A percentile compares a stretch with the other conserved stretches of the same genome.
phyloP scores from a whole-genome alignment of 92 coral and sea anemone genomes.

The Micromussa lordhowensis region DNA sequence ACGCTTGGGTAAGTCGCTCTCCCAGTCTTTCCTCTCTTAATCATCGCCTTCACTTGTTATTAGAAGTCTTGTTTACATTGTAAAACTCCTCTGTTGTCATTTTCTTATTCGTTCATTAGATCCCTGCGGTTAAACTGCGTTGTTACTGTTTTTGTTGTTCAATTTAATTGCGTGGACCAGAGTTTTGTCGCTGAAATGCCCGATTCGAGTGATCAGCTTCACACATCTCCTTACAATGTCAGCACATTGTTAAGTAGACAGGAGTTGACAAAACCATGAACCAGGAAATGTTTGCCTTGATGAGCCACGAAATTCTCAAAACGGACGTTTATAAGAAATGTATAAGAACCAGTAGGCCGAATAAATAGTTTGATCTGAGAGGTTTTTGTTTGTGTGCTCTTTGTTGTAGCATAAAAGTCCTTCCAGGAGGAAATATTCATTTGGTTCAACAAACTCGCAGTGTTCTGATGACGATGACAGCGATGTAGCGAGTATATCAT shows the following conservation, averaged over 20 bases:
- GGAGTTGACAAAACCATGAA: no score
- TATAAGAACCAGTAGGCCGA: background rate
- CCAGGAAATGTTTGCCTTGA: background rate
- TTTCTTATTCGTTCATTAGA: background rate
- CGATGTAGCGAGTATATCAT: constrained; percentile 89
- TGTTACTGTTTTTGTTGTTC: no score
- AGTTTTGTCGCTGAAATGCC: no score
- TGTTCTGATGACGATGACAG: constrained; percentile 98
- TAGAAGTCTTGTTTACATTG: background rate
- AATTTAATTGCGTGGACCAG: no score
- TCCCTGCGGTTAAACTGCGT: background rate
- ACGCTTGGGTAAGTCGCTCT: constrained; percentile 86
- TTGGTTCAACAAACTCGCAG: constrained; percentile 87
- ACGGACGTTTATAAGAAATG: background rate
- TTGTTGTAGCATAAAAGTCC: constrained; percentile 83
- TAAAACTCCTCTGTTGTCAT: background rate
- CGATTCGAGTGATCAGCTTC: background rate
- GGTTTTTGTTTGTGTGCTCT: no score
- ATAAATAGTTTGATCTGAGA: no score
- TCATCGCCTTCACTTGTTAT: background rate
- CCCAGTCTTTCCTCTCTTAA: background rate
- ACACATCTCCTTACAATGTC: background rate
- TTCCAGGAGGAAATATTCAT: constrained; percentile 85
- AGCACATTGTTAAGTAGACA: no score
- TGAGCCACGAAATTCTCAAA: background rate